These are phyloP conservation scores for Colius striatus DNA, from an alignment of 2,113 vertebrate species.

Conservation along the genomic window DNA sequence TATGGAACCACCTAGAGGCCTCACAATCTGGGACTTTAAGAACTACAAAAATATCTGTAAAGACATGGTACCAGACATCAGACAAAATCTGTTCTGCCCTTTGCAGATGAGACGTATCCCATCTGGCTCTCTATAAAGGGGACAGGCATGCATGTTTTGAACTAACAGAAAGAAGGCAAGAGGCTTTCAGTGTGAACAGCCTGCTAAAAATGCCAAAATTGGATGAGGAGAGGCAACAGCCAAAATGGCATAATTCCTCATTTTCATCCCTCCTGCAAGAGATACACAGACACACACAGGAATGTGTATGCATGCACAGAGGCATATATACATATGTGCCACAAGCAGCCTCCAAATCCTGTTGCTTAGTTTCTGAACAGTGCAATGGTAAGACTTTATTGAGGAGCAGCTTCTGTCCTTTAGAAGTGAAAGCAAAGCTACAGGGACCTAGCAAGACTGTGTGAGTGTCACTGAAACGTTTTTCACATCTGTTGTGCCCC, in stretches of 20 bases:
- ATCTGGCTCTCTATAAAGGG: conserved; percentile 40
- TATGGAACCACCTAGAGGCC: conserved; percentile 11
- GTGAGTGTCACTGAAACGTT: background rate
- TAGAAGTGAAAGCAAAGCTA: background rate
- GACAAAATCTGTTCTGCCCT: conserved; percentile 60
- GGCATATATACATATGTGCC: background rate
- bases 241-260: background rate
- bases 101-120: conserved; percentile 57
- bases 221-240: background rate
- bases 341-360: background rate
- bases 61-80: conserved; percentile 38
- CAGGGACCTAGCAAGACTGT: background rate
- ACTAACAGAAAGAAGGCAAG: conserved; percentile 37
- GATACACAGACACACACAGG: background rate
- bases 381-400: background rate
- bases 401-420: background rate
- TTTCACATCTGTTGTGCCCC: background rate
- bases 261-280: conserved; percentile 2
- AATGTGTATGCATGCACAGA: fast-evolving
- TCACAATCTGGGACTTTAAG: conserved; percentile 1
- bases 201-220: conserved; percentile 35
- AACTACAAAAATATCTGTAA: conserved; percentile 45
- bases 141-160: conserved; percentile 9
- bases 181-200: conserved; percentile 28
- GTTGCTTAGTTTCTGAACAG: background rate